A percentile compares a stretch with the other conserved stretches of the same genome.
These are phyloP conservation scores for Hipposideros armiger DNA, from an alignment of 2,113 vertebrate genomes.

Conservation along the genomic window DNA sequence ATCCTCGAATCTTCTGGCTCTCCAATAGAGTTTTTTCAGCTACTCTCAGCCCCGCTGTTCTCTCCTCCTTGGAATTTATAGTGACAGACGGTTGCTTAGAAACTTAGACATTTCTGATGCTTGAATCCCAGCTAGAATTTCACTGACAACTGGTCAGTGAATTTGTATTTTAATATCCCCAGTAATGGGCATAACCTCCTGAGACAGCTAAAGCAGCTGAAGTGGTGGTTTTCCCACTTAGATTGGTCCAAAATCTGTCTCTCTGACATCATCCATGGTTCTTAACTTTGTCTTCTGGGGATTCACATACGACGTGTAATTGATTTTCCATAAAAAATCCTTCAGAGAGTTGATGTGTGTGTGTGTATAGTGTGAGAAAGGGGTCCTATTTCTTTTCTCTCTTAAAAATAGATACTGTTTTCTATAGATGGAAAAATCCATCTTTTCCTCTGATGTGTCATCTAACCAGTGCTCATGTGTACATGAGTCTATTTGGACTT, in stretches of 20 bases:
- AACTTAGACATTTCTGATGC: conserved; percentile 6
- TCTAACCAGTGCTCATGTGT: neutral
- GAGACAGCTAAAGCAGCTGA: neutral
- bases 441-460: neutral
- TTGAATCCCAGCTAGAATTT: conserved; percentile 24
- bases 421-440: conserved; percentile 17
- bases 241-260: neutral
- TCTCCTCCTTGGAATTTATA: conserved; percentile 27
- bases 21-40: neutral
- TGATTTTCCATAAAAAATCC: conserved; percentile 35
- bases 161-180: conserved; percentile 6
- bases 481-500: neutral
- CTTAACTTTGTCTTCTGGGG: conserved; percentile 38
- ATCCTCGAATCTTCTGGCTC: neutral
- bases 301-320: conserved; percentile 32
- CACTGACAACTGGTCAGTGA: neutral
- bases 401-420: neutral
- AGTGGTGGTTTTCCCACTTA: neutral
- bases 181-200: neutral
- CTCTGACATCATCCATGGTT: neutral
- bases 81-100: neutral
- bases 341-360: neutral
- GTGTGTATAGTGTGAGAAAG: neutral
- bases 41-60: neutral
- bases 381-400: neutral